phyloP scores from a whole-genome alignment of 1,140 invertebrate genomes.

The Lepidurus arcticus region DNA sequence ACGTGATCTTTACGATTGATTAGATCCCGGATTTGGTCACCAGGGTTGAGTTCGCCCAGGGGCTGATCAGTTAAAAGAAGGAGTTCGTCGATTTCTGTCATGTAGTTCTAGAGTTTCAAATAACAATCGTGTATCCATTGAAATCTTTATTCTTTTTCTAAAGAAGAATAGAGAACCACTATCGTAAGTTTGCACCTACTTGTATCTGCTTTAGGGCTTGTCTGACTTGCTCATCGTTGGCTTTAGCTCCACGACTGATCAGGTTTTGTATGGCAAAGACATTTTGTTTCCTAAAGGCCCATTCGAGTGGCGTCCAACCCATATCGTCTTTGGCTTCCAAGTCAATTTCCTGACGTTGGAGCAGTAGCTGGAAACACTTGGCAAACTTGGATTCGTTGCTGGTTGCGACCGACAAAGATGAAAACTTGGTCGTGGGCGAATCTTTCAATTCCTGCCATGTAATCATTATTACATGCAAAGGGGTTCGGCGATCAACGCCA shows the following conservation, averaged over 20 bases:
- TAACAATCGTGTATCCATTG: not conserved
- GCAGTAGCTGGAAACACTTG: conserved; percentile 29
- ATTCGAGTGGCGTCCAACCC: conserved; percentile 28
- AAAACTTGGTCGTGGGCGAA: not conserved
- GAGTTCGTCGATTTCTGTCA: not conserved
- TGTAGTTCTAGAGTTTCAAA: not conserved
- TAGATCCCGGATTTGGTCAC: not conserved
- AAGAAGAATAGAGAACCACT: not conserved
- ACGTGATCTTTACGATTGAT: not conserved
- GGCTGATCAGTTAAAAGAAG: no score
- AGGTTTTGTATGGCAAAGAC: conserved; percentile 26
- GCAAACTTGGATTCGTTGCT: not conserved
- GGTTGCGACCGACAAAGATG: not conserved
- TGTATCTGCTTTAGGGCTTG: not conserved
- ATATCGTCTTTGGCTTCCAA: conserved; percentile 30
- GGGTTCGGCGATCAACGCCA: conserved; percentile 17
- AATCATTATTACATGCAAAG: conserved; percentile 31
- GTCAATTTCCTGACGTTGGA: conserved; percentile 27
- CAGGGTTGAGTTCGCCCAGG: not conserved
- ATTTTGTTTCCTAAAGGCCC: conserved; percentile 26
- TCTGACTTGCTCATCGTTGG: not conserved
- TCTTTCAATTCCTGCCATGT: conserved; percentile 27
- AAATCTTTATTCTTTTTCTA: not conserved
- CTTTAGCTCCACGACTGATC: conserved; percentile 23
- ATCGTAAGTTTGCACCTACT: not conserved